These are phyloP conservation scores for Clusia tigrina DNA, from an alignment of 2,888 invertebrate genomes.

Conservation along the genomic window DNA sequence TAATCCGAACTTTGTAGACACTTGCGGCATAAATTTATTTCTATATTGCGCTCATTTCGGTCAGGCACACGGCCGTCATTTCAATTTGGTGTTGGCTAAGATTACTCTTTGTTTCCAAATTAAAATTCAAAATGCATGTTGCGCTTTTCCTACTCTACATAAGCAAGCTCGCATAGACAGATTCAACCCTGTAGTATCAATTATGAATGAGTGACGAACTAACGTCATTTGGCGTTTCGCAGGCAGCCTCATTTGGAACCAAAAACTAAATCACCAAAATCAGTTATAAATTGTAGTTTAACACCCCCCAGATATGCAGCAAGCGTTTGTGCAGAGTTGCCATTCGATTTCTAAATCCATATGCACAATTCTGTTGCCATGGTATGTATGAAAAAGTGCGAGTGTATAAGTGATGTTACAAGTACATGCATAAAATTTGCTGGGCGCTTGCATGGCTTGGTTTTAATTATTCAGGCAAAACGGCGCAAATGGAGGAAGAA, in stretches of 20 bases:
- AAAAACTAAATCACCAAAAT: slow-evolving; percentile 51
- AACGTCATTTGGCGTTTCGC: slow-evolving; percentile 3
- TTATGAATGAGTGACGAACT: slow-evolving; percentile 7
- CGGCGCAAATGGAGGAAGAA: slow-evolving; percentile 22
- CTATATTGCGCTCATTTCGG: not conserved
- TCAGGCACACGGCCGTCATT: not conserved
- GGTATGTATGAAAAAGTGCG: not conserved
- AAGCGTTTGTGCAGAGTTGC: slow-evolving; percentile 19
- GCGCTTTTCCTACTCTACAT: not conserved
- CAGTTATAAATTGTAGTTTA: slow-evolving; percentile 51
- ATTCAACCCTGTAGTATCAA: not conserved
- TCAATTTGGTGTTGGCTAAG: not conserved
- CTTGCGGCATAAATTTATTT: not conserved
- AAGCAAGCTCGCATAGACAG: not conserved
- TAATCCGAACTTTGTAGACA: not conserved
- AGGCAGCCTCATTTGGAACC: slow-evolving; percentile 6
- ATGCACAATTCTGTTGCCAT: slow-evolving; percentile 55
- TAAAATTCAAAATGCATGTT: slow-evolving; percentile 1
- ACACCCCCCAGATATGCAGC: not conserved
- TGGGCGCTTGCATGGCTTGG: slow-evolving; percentile 21
- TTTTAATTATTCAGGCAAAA: slow-evolving; percentile 53
- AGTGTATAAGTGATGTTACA: not conserved
- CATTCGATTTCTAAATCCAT: slow-evolving; percentile 52
- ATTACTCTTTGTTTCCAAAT: slow-evolving; percentile 4
- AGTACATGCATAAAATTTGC: slow-evolving; percentile 11